A percentile compares a stretch with the other conserved stretches of the same genome.
These are phyloP conservation scores for Phoxinus phoxinus DNA, from an alignment of 2,113 vertebrate genomes.

Conservation along the genomic window DNA sequence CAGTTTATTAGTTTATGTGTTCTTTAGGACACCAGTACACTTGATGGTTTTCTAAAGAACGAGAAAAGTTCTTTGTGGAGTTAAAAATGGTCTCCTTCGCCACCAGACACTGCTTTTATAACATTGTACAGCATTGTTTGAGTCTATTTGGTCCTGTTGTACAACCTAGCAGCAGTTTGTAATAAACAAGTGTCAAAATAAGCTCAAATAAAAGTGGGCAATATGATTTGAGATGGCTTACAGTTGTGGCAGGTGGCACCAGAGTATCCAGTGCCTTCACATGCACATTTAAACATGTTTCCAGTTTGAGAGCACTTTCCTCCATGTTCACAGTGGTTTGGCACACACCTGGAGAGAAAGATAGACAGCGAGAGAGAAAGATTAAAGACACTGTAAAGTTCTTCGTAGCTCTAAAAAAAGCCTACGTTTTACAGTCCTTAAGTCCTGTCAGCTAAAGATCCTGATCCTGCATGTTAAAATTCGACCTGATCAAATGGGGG, in stretches of 20 bases:
- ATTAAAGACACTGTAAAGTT: background rate
- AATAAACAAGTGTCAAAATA: background rate
- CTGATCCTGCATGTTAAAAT: background rate
- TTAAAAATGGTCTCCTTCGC: background rate
- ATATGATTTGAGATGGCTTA: slow-evolving; percentile 68
- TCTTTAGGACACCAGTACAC: background rate
- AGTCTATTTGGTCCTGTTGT: background rate
- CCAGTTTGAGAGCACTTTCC: slow-evolving; percentile 93
- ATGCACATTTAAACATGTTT: slow-evolving; percentile 92
- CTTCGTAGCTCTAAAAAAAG: slow-evolving; percentile 1
- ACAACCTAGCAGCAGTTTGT: background rate
- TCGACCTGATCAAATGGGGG: background rate
- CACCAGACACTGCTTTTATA: no score
- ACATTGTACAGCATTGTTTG: no score
- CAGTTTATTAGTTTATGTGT: background rate
- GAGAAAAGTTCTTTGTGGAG: background rate
- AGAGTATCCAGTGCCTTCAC: slow-evolving; percentile 89
- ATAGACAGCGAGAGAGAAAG: background rate
- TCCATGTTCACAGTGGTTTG: slow-evolving; percentile 93
- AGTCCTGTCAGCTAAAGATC: slow-evolving; percentile 6
- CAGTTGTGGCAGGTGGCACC: slow-evolving; percentile 96
- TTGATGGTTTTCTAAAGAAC: background rate
- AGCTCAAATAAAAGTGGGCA: background rate
- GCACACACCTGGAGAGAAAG: slow-evolving; percentile 84
- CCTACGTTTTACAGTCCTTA: background rate